phyloP scores from a whole-genome alignment of 1,140 invertebrate species.

The Euschistus heros region DNA sequence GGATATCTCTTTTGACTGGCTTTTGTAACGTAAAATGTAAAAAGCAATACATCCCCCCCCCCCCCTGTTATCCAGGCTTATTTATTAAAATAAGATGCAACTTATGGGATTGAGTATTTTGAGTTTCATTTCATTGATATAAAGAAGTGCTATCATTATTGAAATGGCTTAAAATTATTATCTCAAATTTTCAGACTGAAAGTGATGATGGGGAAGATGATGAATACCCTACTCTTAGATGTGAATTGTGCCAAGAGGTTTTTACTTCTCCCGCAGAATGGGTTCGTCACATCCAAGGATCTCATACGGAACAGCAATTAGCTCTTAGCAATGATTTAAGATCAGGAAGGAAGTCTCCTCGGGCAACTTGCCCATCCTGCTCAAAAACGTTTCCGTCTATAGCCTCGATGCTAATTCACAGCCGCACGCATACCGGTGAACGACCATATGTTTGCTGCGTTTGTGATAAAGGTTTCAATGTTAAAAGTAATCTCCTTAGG shows the following conservation, averaged over 20 bases:
- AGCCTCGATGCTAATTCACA: conserved; percentile 57
- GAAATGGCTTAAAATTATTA: background rate
- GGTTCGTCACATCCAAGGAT: conserved; percentile 70
- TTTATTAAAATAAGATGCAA: too few species aligned
- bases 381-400: conserved; percentile 64
- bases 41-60: too few species aligned
- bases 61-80: too few species aligned
- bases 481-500: conserved; percentile 60
- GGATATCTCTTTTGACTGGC: too few species aligned
- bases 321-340: conserved; percentile 54
- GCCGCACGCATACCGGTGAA: conserved; percentile 37
- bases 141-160: too few species aligned
- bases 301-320: conserved; percentile 71
- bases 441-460: conserved; percentile 58
- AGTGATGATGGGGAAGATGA: conserved; percentile 48
- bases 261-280: conserved; percentile 71
- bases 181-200: conserved; percentile 26
- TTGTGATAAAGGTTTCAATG: conserved; percentile 66
- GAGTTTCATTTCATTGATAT: too few species aligned
- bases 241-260: conserved; percentile 69
- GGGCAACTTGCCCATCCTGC: conserved; percentile 47
- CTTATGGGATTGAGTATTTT: too few species aligned
- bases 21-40: too few species aligned
- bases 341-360: background rate
- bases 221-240: conserved; percentile 55